Evolutionary conservation across 2,888 invertebrate species (phyloP), one percentile per base, ranked within the genome.

Genomic region (Chironomus riparius): DNA sequence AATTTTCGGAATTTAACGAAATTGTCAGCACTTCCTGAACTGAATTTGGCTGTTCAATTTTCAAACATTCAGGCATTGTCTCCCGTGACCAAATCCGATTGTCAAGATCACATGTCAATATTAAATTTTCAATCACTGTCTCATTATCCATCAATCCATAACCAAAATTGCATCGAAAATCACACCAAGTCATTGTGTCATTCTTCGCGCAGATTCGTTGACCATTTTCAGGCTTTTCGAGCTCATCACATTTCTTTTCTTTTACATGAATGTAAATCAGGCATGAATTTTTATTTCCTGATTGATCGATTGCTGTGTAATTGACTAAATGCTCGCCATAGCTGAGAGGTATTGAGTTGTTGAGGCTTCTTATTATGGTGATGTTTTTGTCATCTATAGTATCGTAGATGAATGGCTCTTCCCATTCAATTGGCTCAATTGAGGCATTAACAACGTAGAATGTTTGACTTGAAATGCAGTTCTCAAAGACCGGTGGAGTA

Each of bases 401-500:
- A 80, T 87, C 87, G 62, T 79, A 79, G 76, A 81, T 80, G 4
- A 78, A 78, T 2, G 87, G 87, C 70, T 85, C 85, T 62, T 85
- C 84, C 86, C 86, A 86, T n/a, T 81, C 80, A 18, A 85, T 81
- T 10, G 70, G 85, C 21, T 83, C 80, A 4, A 89, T 89, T 79
- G 88, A 88, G 75, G 87, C 86, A 87, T 89, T 89, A 12, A 84
- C 83, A 13, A 89, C 83, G 75, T 87, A 80, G 77, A 86, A 86
- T 47, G 84, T 82, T 4, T 87, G 85, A 0, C 90, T 89, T 77
- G 87, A 86, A 12, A 86, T 81, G 79, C 91, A 91, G 76, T 85
- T 84, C 79, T 88, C 88, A 10, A 88, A 83, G 4, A 80, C 82
- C 1, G 89, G 89, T 47, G 87, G 83, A 79, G 88, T 87, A 5